phyloP scores from a whole-genome alignment of 2,797 vertebrate genomes.

The Anguilla obscura region DNA sequence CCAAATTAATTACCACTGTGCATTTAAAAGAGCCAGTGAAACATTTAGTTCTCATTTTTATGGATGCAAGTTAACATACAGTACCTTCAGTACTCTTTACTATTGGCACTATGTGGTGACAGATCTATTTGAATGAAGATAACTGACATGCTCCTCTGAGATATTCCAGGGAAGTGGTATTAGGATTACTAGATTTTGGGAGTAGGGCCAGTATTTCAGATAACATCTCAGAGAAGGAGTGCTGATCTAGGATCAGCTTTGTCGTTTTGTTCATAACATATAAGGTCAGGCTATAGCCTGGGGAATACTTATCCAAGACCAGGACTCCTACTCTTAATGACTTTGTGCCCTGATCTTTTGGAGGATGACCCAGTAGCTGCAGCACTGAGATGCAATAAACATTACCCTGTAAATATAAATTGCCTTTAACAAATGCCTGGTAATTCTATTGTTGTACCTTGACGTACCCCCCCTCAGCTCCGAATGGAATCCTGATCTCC shows the following conservation, averaged over 20 bases:
- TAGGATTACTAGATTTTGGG: background rate
- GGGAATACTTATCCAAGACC: background rate
- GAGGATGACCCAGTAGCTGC: background rate
- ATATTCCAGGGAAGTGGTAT: background rate
- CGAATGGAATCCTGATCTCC: conserved; percentile 51
- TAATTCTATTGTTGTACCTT: conserved; percentile 44
- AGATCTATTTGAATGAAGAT: background rate
- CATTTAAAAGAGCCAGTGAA: background rate
- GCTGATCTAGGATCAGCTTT: background rate
- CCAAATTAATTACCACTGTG: background rate
- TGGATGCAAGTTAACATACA: background rate
- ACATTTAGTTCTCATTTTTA: background rate
- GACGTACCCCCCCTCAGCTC: conserved; percentile 50
- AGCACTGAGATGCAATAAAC: background rate
- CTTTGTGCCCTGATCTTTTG: background rate
- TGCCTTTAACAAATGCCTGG: background rate
- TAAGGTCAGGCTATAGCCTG: background rate
- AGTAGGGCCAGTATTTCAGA: background rate
- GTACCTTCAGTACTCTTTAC: background rate
- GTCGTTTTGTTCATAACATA: background rate
- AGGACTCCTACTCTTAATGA: background rate
- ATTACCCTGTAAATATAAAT: background rate
- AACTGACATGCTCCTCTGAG: background rate
- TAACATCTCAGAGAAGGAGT: background rate
- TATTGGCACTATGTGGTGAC: background rate